Evolutionary conservation across 2,888 invertebrate species (phyloP), one percentile per base, ranked within the genome.

Genomic region (Brachypterus glaber): DNA sequence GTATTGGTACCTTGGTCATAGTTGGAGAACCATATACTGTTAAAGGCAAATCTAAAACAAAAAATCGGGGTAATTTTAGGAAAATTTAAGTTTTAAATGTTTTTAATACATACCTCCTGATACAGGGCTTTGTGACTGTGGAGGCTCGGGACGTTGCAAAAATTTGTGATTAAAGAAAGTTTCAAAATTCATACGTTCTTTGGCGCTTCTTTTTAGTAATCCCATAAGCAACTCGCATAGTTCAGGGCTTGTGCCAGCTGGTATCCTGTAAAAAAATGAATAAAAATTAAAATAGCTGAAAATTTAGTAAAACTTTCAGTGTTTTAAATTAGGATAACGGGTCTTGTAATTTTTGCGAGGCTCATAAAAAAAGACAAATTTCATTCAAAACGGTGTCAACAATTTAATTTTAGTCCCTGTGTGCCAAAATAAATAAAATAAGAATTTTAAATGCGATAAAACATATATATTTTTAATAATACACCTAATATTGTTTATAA

Each of bases 91-190:
- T 27, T 16, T 15, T 16, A 5, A 29, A 26, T 25, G 32, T 16
- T 1, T 31, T 9, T 9, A 39, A 32, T 8, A 41, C 37, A 45
- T 48, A 55, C 54, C 55, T 34, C 45, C 50, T 46, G 51, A 54
- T 27, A 52, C 27, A 17, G 57, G 55, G 44, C 56, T 57, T 59
- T 66, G 70, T 56, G 61, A 68, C 58, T 60, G 72, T 57, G 54
- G 71, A 51, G 63, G 69, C 62, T 62, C 76, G 54, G 60, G 75
- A 63, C 83, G 76, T 61, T 82, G 81, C 48, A 88, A 70, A 70
- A 97, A 98, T 32, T 85, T 78, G 68, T 98, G 97, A 62, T 77
- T 81, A 72, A 97, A 97, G 71, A 98, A 97, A 45, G 82, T 81
- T 58, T 93, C 91, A 67, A 97, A 98, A 44, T 90, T 84, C 75